phyloP scores from a whole-genome alignment of 2,888 invertebrate species.

The Zaprionus lineosus region DNA sequence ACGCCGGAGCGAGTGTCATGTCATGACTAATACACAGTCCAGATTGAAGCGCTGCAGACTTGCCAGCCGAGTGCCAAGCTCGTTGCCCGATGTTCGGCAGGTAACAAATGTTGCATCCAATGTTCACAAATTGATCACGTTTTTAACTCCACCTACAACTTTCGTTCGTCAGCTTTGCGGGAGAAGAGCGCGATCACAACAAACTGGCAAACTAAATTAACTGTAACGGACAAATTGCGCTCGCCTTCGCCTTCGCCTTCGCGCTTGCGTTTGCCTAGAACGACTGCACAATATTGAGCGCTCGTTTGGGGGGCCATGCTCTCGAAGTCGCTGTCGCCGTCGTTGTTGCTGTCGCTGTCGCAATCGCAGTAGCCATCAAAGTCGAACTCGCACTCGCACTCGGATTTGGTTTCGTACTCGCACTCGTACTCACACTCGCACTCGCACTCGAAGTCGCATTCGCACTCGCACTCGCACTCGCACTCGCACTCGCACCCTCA shows the following conservation, averaged over 20 bases:
- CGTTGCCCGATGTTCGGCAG: constrained; percentile 13
- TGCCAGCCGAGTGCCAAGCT: constrained; percentile 3
- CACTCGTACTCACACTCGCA: constrained; percentile 9
- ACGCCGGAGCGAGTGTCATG: constrained; percentile 33
- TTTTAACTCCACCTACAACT: constrained; percentile 8
- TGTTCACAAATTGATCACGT: constrained; percentile 8
- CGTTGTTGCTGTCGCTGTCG: constrained; percentile 2
- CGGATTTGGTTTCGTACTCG: not conserved
- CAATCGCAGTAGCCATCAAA: constrained; percentile 8
- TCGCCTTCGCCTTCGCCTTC: constrained; percentile 21
- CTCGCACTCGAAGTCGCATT: constrained; percentile 3
- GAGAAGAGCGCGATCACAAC: constrained; percentile 42
- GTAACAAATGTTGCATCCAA: constrained; percentile 29
- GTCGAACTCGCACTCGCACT: not conserved
- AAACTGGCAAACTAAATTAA: constrained; percentile 36
- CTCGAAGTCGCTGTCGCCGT: constrained; percentile 5
- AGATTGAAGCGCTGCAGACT: constrained; percentile 37
- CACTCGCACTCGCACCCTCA: constrained; percentile 8
- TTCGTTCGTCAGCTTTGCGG: not conserved
- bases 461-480: constrained; percentile 1
- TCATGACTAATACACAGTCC: constrained; percentile 67
- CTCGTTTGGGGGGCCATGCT: constrained; percentile 15
- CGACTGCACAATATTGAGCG: constrained; percentile 63
- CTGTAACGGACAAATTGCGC: constrained; percentile 36
- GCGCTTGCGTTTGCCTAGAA: constrained; percentile 40